These are phyloP conservation scores for Argentina silus DNA, from an alignment of 2,797 vertebrate species.

Conservation along the genomic window DNA sequence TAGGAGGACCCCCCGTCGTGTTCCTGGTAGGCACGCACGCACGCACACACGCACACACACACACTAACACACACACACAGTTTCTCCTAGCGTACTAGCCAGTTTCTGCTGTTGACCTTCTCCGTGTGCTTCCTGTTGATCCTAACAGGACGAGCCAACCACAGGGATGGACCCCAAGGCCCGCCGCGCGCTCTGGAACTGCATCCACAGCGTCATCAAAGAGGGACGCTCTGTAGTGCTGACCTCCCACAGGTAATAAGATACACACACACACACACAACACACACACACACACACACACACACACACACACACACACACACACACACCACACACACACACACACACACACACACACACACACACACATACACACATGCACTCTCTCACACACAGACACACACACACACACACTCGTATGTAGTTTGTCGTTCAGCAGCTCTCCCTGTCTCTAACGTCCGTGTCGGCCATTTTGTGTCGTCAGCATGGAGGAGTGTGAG, in stretches of 20 bases:
- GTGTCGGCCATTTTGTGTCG: constrained; percentile 25
- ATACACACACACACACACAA: background rate
- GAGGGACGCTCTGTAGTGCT: constrained; percentile 94
- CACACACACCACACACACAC: background rate
- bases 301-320: background rate
- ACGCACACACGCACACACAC: background rate
- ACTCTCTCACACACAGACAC: too few relatives aligned
- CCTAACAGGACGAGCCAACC: constrained; percentile 95
- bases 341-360: background rate
- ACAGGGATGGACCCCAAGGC: constrained; percentile 98
- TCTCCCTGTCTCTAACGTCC: constrained; percentile 4
- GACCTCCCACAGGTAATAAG: constrained; percentile 89
- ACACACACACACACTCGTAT: background rate
- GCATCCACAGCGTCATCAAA: constrained; percentile 90
- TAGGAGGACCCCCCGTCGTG: constrained; percentile 92
- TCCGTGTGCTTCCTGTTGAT: constrained; percentile 53
- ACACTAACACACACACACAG: background rate
- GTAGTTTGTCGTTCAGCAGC: background rate
- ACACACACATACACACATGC: background rate
- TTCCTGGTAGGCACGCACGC: constrained; percentile 85
- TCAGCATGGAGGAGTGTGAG: constrained; percentile 98
- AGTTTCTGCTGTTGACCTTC: constrained; percentile 43
- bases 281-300: background rate
- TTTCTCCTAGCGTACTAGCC: constrained; percentile 2
- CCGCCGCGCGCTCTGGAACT: constrained; percentile 95